Base-by-base conservation (phyloP, 1,140 invertebrate genomes). In the Varroa destructor region DNA sequence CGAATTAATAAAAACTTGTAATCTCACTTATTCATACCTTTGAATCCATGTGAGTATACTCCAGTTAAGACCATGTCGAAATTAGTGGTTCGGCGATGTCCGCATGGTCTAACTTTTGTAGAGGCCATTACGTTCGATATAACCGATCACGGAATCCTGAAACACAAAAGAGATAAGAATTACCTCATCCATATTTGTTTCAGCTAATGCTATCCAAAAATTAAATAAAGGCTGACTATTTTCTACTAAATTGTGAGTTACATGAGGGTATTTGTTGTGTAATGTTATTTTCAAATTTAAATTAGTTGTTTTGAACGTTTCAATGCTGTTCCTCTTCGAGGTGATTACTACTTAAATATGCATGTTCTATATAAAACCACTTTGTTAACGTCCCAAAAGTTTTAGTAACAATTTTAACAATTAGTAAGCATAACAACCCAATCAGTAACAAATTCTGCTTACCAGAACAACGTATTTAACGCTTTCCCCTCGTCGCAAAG, bases 381-480 rank as follows among this genome's bases (percentile, higher is more conserved):
- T 3, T 36, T 36, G 40, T 58, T 58, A 12, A 6, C 25, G 12
- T 58, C 57, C 3, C 4, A 36, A 58, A 36, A 58, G 6, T 58
- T 42, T 12, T 3, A 36, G 25, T n/a, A 56, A 10, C n/a, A 56
- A 56, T 56, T 10, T 10, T n/a, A 12, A n/a, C 10, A 56, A 56
- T n/a, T n/a, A n/a, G 10, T 12, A 12, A 25, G 36, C 57, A 4
- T 5, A 58, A 25, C 25, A 14, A 6, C 6, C 5, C 25, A 12
- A 37, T 58, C 12, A 42, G 4, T 12, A 37, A 25, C 10, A 10
- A 37, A 40, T 14, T 8, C 46, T 37, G 12, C 10, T 12, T 40
- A 67, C 61, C 61, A 36, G 61, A 67, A 67, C 61, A 37, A 67
- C 61, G 61, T 67, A 67, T 67, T 40, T 67, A 3, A 67, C 46